These are phyloP conservation scores for Threskiornis aethiopicus DNA, from an alignment of 2,797 vertebrate genomes.

Conservation along the genomic window DNA sequence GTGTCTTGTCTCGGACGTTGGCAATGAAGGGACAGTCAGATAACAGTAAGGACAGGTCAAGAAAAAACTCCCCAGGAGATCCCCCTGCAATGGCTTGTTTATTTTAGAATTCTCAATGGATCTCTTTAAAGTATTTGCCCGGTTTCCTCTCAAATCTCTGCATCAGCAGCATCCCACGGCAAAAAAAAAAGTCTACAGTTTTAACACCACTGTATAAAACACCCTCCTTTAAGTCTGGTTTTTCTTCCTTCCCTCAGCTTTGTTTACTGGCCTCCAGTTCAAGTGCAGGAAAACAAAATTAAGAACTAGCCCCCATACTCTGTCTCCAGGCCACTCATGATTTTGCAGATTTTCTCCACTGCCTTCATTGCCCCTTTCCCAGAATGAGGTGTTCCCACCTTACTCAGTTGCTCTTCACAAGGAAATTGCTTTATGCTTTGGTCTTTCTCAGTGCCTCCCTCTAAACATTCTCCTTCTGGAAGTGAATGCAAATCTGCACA, in stretches of 20 bases:
- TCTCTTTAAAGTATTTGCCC: neutral
- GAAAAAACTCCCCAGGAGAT: neutral
- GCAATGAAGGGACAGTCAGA: neutral
- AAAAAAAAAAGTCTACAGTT: neutral
- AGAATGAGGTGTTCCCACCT: neutral
- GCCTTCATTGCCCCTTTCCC: neutral
- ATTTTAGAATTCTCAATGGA: neutral
- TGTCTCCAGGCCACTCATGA: neutral
- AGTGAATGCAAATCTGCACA: neutral
- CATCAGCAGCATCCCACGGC: neutral
- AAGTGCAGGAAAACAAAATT: neutral
- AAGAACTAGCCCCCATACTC: neutral
- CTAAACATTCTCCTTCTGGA: neutral
- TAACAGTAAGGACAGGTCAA: neutral
- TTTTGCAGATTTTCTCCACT: neutral
- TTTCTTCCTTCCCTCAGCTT: neutral
- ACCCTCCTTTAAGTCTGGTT: neutral
- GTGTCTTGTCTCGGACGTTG: neutral
- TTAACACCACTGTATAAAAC: neutral
- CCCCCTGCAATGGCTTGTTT: neutral
- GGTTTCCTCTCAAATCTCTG: neutral
- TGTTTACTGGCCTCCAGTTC: neutral
- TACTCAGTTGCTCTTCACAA: neutral
- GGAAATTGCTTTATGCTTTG: neutral
- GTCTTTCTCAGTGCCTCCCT: neutral